Percentiles rank a stretch among this genome's conserved stretches.
These are phyloP conservation scores for Crypturellus undulatus DNA, from an alignment of 2,113 vertebrate genomes.

Conservation along the genomic window DNA sequence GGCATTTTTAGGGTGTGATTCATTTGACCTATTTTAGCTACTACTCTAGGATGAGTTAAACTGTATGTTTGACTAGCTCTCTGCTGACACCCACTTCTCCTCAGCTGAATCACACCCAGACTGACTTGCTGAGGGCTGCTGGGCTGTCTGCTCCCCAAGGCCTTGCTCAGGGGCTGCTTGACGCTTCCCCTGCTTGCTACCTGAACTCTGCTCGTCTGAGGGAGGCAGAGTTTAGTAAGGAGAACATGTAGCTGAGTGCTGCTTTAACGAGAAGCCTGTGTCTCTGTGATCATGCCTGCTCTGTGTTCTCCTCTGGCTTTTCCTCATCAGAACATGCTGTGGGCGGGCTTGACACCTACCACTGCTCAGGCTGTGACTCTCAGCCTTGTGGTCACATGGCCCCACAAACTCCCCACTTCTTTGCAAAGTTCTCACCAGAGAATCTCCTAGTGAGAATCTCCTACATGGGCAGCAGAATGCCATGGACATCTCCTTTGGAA, in stretches of 20 bases:
- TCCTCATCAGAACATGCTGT: neutral
- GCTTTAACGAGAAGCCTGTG: neutral
- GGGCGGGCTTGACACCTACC: neutral
- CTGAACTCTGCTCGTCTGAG: neutral
- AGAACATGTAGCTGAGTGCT: rapidly evolving
- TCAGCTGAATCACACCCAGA: neutral
- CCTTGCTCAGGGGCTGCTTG: neutral
- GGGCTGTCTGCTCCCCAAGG: neutral
- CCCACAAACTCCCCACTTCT: neutral
- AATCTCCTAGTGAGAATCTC: too few relatives aligned
- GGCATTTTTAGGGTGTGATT: constrained; percentile 70
- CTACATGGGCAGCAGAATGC: too few relatives aligned
- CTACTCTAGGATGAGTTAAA: constrained; percentile 60
- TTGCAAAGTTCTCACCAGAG: neutral
- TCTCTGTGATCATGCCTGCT: neutral
- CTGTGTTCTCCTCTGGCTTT: neutral
- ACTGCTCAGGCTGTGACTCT: neutral
- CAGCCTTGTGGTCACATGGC: neutral
- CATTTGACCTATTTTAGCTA: constrained; percentile 74
- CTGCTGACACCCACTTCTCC: constrained; percentile 54
- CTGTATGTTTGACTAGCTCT: constrained; percentile 41
- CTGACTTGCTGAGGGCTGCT: neutral
- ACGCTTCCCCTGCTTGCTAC: neutral
- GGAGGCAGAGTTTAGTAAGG: neutral
- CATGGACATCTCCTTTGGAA: neutral